These are phyloP conservation scores for Eupithecia abbreviata DNA, from an alignment of 2,888 invertebrate genomes.

Conservation along the genomic window DNA sequence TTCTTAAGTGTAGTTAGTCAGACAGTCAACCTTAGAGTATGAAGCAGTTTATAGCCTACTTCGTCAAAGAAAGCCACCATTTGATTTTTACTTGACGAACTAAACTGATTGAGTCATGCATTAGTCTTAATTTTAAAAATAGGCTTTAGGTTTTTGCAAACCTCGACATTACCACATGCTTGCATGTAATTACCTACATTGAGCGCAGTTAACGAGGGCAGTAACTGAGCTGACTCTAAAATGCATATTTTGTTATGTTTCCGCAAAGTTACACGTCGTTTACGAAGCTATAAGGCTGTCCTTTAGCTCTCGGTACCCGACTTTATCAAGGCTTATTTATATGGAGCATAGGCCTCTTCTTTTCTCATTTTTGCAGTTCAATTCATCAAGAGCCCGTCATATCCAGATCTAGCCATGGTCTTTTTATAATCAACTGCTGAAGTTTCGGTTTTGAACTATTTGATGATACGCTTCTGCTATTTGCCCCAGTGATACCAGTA, in stretches of 20 bases:
- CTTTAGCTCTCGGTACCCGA: background rate
- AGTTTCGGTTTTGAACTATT: too few species aligned
- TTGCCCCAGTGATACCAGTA: background rate
- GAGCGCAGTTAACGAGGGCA: slow-evolving; percentile 28
- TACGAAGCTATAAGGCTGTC: background rate
- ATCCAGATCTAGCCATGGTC: too few species aligned
- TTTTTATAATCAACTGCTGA: too few species aligned
- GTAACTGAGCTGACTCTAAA: slow-evolving; percentile 35
- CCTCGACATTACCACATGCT: slow-evolving; percentile 32
- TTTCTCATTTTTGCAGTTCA: background rate
- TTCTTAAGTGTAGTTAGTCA: too few species aligned
- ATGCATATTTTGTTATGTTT: slow-evolving; percentile 36
- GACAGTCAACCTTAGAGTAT: too few species aligned
- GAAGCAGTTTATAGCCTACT: too few species aligned
- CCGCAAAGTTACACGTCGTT: slow-evolving; percentile 12
- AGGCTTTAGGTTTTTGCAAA: background rate
- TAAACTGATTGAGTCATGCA: too few species aligned
- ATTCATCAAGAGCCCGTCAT: too few species aligned
- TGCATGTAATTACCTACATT: slow-evolving; percentile 32
- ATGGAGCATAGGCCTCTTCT: background rate
- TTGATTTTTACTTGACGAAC: too few species aligned
- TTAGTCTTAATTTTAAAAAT: background rate
- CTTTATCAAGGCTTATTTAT: too few species aligned
- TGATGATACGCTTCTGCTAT: too few species aligned
- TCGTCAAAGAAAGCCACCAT: too few species aligned